Evolutionary conservation across 2,888 invertebrate species (phyloP).

Genomic region (Hydroisotoma schaefferi): DNA sequence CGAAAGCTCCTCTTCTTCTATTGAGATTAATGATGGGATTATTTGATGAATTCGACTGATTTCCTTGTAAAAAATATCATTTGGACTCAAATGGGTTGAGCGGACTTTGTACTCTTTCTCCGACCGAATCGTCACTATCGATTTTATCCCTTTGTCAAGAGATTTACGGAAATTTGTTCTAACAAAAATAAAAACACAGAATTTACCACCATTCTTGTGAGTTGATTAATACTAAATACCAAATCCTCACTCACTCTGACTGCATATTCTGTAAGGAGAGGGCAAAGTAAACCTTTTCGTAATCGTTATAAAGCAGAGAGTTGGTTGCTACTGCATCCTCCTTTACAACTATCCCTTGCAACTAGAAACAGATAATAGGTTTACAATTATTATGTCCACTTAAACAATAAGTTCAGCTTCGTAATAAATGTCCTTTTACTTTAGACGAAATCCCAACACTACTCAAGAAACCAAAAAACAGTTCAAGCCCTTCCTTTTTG

Average conservation of each 20-base stretch:
- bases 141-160: conserved; percentile 60
- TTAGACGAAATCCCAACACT: conserved; percentile 30
- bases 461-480: conserved; percentile 69
- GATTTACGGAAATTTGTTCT: conserved; percentile 50
- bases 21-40: conserved; percentile 62
- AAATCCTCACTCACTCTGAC: conserved; percentile 54
- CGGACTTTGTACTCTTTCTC: conserved; percentile 49
- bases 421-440: conserved; percentile 11
- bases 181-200: background rate
- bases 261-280: conserved; percentile 66
- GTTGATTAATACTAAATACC: background rate
- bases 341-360: conserved; percentile 55
- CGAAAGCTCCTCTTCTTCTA: conserved; percentile 60
- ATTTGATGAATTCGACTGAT: conserved; percentile 64
- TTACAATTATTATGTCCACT: conserved; percentile 7
- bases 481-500: conserved; percentile 74
- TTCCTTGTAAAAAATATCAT: conserved; percentile 70
- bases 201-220: no score
- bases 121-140: conserved; percentile 54
- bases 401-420: background rate
- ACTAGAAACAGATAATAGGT: conserved; percentile 50
- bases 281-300: conserved; percentile 75
- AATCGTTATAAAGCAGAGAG: conserved; percentile 65
- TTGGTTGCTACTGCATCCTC: conserved; percentile 59
- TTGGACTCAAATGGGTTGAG: conserved; percentile 50